These are phyloP conservation scores for Rhagoletis pomonella DNA, from an alignment of 1,140 invertebrate species.

Conservation along the genomic window DNA sequence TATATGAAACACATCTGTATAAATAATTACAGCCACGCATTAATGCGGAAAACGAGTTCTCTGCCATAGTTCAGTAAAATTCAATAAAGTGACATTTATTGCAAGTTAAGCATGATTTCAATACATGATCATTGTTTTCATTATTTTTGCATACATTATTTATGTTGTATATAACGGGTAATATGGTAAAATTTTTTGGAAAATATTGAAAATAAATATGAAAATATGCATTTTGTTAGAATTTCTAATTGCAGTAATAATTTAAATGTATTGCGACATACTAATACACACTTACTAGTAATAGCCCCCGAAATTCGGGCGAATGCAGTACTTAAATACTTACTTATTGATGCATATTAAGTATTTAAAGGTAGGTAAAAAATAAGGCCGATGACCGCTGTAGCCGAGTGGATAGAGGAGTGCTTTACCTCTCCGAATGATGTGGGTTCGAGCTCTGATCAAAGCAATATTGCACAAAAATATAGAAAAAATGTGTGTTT, in stretches of 20 bases:
- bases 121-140: neutral
- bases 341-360: too few relatives aligned
- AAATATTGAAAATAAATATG: conserved; percentile 23
- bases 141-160: neutral
- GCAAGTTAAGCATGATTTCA: conserved; percentile 26
- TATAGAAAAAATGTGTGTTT: too few relatives aligned
- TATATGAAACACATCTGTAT: neutral
- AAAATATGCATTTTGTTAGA: conserved; percentile 25
- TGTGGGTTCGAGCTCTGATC: too few relatives aligned
- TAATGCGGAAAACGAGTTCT: neutral
- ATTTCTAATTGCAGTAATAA: conserved; percentile 22
- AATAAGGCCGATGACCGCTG: too few relatives aligned
- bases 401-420: too few relatives aligned
- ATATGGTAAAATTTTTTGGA: neutral
- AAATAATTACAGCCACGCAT: too few relatives aligned
- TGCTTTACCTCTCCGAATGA: too few relatives aligned
- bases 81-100: conserved; percentile 44
- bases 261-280: neutral
- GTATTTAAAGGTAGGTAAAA: too few relatives aligned
- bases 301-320: too few relatives aligned
- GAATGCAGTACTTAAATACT: too few relatives aligned
- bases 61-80: neutral
- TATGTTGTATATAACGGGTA: neutral
- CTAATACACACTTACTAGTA: neutral
- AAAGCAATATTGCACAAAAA: too few relatives aligned